phyloP scores from a whole-genome alignment of 23 tunicate genomes.

The Trididemnum clinides region DNA sequence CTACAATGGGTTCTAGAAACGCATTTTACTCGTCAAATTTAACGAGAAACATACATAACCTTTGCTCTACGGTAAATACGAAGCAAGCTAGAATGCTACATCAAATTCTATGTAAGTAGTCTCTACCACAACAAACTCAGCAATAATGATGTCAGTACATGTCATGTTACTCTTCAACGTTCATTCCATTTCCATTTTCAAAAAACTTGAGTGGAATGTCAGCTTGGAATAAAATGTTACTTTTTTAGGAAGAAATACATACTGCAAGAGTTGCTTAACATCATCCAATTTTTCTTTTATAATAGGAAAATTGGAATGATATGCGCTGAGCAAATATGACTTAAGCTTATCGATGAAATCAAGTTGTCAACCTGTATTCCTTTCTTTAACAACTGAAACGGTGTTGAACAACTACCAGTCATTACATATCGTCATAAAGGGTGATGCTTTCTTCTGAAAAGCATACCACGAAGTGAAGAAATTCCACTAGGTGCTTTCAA shows the following conservation, averaged over 20 bases:
- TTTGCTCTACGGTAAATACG: no score
- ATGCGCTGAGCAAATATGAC: not conserved
- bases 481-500: not conserved
- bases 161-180: not conserved
- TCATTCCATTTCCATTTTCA: not conserved
- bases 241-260: not conserved
- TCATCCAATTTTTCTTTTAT: not conserved
- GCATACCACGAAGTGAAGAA: not conserved
- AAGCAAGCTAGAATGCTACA: no score
- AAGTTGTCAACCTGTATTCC: not conserved
- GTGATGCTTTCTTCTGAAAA: not conserved
- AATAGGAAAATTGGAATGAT: not conserved
- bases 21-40: no score
- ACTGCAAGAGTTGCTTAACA: not conserved
- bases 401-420: not conserved
- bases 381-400: not conserved
- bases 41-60: no score
- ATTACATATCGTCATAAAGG: not conserved
- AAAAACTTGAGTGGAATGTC: not conserved
- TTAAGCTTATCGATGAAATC: not conserved
- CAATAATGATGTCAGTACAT: no score
- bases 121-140: no score
- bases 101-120: no score
- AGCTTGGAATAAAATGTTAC: not conserved
- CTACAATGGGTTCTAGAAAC: no score